Conservation (phyloP, 2,797 vertebrate genomes). For the Heteromormyrus szaboi region DNA sequence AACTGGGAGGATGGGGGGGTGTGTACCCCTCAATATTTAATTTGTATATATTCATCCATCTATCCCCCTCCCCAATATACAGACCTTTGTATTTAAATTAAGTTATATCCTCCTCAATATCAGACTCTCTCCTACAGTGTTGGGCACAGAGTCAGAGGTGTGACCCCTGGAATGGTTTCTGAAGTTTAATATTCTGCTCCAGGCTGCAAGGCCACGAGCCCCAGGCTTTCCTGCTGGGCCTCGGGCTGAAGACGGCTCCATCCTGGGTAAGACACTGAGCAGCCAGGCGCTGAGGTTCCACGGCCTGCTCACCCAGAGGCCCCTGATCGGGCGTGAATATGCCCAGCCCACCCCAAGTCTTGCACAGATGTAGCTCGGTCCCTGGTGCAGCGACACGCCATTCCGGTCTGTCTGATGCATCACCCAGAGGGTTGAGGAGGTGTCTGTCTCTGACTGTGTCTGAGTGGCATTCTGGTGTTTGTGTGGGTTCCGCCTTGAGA, state of each 20-base stretch:
- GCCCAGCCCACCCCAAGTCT: slow-evolving; percentile 50
- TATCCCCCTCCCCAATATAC: not conserved
- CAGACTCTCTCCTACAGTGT: not conserved
- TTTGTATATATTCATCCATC: not conserved
- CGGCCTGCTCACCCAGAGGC: slow-evolving; percentile 57
- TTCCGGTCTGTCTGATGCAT: slow-evolving; percentile 49
- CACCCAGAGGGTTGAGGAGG: slow-evolving; percentile 57
- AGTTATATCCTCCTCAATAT: not conserved
- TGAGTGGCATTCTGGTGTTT: slow-evolving; percentile 22
- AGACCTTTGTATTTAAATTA: not conserved
- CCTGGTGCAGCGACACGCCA: slow-evolving; percentile 44
- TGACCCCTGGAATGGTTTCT: not conserved
- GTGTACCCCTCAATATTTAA: not conserved
- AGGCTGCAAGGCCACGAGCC: not conserved
- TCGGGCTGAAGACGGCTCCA: not conserved
- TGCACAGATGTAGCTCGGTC: slow-evolving; percentile 46
- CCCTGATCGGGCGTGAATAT: slow-evolving; percentile 33
- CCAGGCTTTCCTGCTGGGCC: not conserved
- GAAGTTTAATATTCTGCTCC: not conserved
- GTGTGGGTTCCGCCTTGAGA: slow-evolving; percentile 18
- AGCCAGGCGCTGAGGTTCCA: slow-evolving; percentile 44
- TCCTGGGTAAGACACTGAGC: slow-evolving; percentile 36
- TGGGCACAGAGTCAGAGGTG: not conserved
- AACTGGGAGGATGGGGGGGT: not conserved
- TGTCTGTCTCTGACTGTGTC: slow-evolving; percentile 16